Evolutionary conservation across 2,113 vertebrate species (phyloP), one percentile per base, ranked within the genome.

Genomic region (Notiomystis cincta): DNA sequence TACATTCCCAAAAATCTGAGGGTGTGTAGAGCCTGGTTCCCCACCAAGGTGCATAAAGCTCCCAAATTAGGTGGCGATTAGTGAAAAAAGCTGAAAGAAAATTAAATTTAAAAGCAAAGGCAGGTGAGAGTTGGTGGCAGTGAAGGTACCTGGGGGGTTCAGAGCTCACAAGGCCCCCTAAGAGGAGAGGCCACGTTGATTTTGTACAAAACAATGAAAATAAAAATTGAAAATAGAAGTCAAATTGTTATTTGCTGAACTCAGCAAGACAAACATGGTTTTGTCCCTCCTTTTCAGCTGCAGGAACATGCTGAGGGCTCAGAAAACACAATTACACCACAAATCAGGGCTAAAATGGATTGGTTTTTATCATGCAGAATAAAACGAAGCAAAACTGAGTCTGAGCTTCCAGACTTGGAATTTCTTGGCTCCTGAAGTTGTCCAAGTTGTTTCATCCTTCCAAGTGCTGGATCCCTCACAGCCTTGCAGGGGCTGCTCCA

Each of bases 301-400:
- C 66, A 33, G 60, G 3, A 7, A 7, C 35, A 15, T 7, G 45
- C 7, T 0, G 2, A 0, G 5, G 18, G 48, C 4, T 25, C 13
- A 27, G 19, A 25, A 48, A 53, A 25, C 35, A 45, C 15, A 8
- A 11, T 15, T 0, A 15, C 10, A 31, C 13, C 16, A 13, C 23
- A 0, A 8, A 7, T 27, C 10, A 9, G 61, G 37, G 22, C 7
- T 15, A 9, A 81, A 66, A 60, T 25, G 0, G 19, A 16, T 0
- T 1, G 0, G 8, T 15, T 50, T 67, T 77, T 23, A 9, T 70
- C 13, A 4, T 11, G 30, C 5, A 1, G 8, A 9, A 40, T 3
- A 56, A 69, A 89, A 57, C 0, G 22, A 35, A 60, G 9, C 8
- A 22, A 35, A 60, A 15, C 7, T 0, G 2, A 66, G 18, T 4